Evolutionary conservation across 92 coral and sea anemone species (phyloP).

Genomic region (Phenganax marumi): DNA sequence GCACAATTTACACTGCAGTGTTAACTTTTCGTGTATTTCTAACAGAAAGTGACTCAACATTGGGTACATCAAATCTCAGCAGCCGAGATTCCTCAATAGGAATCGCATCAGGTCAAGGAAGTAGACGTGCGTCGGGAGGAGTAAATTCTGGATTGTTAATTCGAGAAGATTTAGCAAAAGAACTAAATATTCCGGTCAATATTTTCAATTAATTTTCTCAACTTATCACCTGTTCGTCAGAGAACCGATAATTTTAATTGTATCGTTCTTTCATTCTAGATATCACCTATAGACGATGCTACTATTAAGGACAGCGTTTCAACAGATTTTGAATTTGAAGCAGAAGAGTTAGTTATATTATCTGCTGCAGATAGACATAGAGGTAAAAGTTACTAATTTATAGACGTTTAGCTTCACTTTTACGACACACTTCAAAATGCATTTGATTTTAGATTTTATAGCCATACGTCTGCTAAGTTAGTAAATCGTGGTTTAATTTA

Average conservation of each 20-base stretch:
- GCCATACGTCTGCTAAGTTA: too few species aligned
- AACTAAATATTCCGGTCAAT: slow-evolving; percentile 34
- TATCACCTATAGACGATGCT: slow-evolving; percentile 55
- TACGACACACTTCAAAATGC: too few species aligned
- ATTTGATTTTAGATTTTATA: too few species aligned
- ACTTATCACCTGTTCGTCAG: not conserved
- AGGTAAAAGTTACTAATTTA: slow-evolving; percentile 51
- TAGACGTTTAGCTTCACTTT: not conserved
- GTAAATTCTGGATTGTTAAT: slow-evolving; percentile 26
- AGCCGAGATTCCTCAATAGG: not conserved
- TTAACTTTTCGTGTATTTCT: not conserved
- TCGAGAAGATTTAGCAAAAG: slow-evolving; percentile 33
- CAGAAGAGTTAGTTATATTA: slow-evolving; percentile 64
- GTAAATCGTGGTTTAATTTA: too few species aligned
- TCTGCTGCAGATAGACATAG: slow-evolving; percentile 78
- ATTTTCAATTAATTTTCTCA: not conserved
- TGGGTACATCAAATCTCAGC: slow-evolving; percentile 14
- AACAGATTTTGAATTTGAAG: slow-evolving; percentile 62
- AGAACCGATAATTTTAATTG: too few species aligned
- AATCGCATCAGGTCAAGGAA: too few species aligned
- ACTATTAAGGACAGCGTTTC: slow-evolving; percentile 43
- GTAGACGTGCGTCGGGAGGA: slow-evolving; percentile 31
- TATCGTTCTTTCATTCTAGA: slow-evolving; percentile 36
- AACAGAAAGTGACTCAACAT: slow-evolving; percentile 36
- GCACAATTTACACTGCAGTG: not conserved